These are phyloP conservation scores for Scomber japonicus DNA, from an alignment of 2,113 vertebrate species.

Conservation along the genomic window DNA sequence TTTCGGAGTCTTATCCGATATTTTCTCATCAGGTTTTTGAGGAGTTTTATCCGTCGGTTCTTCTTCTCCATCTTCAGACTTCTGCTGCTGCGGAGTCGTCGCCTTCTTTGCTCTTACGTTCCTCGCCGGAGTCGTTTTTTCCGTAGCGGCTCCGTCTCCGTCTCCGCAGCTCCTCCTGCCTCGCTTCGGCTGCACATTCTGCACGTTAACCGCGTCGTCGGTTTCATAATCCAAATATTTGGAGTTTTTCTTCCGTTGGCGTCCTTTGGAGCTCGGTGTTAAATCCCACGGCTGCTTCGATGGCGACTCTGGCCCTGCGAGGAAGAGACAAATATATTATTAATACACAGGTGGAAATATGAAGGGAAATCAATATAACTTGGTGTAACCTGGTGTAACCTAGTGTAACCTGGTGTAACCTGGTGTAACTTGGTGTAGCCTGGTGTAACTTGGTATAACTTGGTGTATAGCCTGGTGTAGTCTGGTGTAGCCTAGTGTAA, in stretches of 20 bases:
- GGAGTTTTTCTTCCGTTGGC: constrained; percentile 65
- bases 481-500: no score
- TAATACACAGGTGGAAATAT: no score
- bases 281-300: constrained; percentile 5
- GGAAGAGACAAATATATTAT: neutral
- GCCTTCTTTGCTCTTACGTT: neutral
- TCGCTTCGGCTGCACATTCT: neutral
- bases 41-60: neutral
- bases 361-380: no score
- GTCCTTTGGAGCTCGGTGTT: constrained; percentile 43
- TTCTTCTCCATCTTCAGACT: neutral
- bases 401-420: no score
- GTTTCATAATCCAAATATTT: constrained; percentile 68
- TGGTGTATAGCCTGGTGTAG: no score
- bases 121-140: no score
- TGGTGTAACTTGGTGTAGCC: no score
- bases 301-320: constrained; percentile 50
- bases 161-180: neutral
- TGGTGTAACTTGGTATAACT: no score
- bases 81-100: no score
- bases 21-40: neutral
- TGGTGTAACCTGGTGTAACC: no score
- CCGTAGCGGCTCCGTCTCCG: no score
- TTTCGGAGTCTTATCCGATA: constrained; percentile 4
- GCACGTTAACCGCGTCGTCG: neutral